Percentiles rank a stretch among this genome's conserved stretches.
Evolutionary conservation across 2,888 invertebrate species (phyloP).

Genomic region (Tachina fera): DNA sequence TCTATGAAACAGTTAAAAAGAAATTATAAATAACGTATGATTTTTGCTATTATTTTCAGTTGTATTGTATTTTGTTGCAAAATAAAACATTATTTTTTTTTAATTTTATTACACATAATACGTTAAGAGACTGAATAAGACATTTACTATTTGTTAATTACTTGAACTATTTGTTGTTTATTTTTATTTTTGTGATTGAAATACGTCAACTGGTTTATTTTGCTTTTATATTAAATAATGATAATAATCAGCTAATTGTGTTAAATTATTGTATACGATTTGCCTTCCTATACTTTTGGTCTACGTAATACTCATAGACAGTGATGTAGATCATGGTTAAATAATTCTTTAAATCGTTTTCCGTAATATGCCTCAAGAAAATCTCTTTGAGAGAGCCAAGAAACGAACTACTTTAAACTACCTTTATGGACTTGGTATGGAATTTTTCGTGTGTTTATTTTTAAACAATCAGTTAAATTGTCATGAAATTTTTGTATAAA

Average conservation of each 20-base stretch:
- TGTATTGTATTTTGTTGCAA: conserved; percentile 33
- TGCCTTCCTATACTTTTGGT: neutral
- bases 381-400: neutral
- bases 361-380: neutral
- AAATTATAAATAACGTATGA: conserved; percentile 7
- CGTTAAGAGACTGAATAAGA: conserved; percentile 8
- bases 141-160: neutral
- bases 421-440: no score
- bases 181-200: conserved; percentile 17
- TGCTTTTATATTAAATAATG: neutral
- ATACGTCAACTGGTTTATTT: conserved; percentile 17
- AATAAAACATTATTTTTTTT: conserved; percentile 55
- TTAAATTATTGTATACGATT: neutral
- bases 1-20: conserved; percentile 17
- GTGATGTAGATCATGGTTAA: conserved; percentile 31
- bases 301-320: neutral
- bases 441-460: no score
- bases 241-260: conserved; percentile 27
- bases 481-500: no score
- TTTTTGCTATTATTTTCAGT: conserved; percentile 35
- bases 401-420: no score
- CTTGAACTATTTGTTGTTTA: neutral
- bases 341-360: neutral
- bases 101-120: neutral
- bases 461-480: no score